Base-by-base conservation (phyloP, 1,140 invertebrate species). In the Philotrypesis tridentata region DNA sequence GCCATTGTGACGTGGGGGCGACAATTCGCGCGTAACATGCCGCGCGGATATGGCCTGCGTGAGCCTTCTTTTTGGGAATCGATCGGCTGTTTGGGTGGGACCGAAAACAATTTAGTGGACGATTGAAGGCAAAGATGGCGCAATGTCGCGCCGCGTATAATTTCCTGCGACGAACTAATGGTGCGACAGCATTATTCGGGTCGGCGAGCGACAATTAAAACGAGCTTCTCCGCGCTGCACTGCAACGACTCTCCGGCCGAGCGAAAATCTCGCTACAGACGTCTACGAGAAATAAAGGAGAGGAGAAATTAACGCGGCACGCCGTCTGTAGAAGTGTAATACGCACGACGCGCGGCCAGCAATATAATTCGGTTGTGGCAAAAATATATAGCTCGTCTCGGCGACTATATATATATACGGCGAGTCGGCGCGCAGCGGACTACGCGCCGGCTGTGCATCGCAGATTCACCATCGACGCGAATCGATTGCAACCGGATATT, bases 401-500 rank as follows among this genome's bases (percentile, higher is more conserved):
- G 48, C 40, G 17, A 3, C 48, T 55, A 55, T 55, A 17, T 55
- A 37, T 37, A 3, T 17, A 21, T 21, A 14, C 17, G 21, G 48
- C 2, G 17, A 55, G 48, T n/a, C n/a, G n/a, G n/a, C n/a, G n/a
- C n/a, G n/a, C n/a, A n/a, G n/a, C n/a, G n/a, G n/a, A n/a, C n/a
- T n/a, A 55, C 48, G 43, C 43, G 48, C 48, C 48, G 48, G 48
- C 61, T 65, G 61, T 25, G 61, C 27, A 65, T 29, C 61, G 61
- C 43, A 17, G 40, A 68, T 70, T 70, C 72, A 63, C 21, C 79
- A 65, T 67, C 61, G 61, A 68, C 31, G 63, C 70, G 63, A 76
- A 76, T 81, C 72, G 61, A 75, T 81, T 60, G 80, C 72, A 68
- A 74, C 63, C 80, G 73, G 73, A 76, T 81, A 81, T 81, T 61